Conservation (phyloP, 1,140 invertebrate species). For the Episyrphus balteatus region DNA sequence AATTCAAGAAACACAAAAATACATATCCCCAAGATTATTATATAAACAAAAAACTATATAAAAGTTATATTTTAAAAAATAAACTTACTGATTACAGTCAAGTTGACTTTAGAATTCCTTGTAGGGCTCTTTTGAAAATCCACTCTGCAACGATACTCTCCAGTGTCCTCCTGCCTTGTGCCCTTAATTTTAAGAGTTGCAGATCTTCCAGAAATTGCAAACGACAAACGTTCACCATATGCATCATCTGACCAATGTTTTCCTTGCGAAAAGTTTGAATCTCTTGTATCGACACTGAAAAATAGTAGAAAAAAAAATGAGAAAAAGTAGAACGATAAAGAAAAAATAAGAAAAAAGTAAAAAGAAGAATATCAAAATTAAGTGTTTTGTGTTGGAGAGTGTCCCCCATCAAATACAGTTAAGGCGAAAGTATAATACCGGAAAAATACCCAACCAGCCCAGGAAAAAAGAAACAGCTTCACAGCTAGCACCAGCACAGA, state of each 20-base stretch:
- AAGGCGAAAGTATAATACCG: too few species aligned
- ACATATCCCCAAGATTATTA: too few species aligned
- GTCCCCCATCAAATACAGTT: too few species aligned
- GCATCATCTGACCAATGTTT: slow-evolving; percentile 56
- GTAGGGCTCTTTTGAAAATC: slow-evolving; percentile 84
- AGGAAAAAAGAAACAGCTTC: too few species aligned
- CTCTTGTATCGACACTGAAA: slow-evolving; percentile 59
- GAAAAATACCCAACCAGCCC: too few species aligned
- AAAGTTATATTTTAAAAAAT: neutral
- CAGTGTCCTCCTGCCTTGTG: slow-evolving; percentile 56
- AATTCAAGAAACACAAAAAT: too few species aligned
- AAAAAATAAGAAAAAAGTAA: too few species aligned
- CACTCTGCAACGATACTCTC: slow-evolving; percentile 75
- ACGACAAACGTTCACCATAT: slow-evolving; percentile 51
- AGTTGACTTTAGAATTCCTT: slow-evolving; percentile 72
- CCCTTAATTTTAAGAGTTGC: slow-evolving; percentile 56
- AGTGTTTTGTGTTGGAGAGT: too few species aligned
- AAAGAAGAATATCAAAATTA: too few species aligned
- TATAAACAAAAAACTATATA: too few species aligned
- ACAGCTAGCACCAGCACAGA: too few species aligned
- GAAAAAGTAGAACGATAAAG: neutral
- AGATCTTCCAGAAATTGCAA: slow-evolving; percentile 47
- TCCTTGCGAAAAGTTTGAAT: slow-evolving; percentile 47
- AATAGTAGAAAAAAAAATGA: slow-evolving; percentile 9
- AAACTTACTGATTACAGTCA: slow-evolving; percentile 80